Percentiles rank a stretch among this genome's conserved stretches.
Conservation (phyloP, 2,797 vertebrate species). For the Falco columbarius region DNA sequence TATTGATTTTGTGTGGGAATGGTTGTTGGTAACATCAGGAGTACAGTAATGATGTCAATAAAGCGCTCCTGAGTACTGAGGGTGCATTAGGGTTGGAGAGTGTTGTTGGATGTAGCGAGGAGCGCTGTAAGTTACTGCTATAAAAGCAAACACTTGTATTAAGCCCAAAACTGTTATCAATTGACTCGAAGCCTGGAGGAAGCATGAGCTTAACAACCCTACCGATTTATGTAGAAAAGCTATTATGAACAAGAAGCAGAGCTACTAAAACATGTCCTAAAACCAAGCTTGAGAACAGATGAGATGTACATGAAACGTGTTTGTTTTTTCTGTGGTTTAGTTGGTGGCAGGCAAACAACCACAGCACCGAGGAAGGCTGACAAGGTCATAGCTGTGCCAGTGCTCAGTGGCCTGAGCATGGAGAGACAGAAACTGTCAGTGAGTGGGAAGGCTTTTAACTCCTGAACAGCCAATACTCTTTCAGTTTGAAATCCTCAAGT, state of each 20-base stretch:
- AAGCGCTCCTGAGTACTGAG: background rate
- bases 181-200: background rate
- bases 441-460: background rate
- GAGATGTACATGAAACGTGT: background rate
- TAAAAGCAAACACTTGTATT: background rate
- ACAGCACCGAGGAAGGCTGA: background rate
- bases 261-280: background rate
- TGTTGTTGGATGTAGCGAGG: background rate
- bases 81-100: background rate
- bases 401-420: background rate
- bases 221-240: background rate
- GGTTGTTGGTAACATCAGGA: background rate
- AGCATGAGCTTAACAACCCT: background rate
- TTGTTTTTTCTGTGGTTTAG: background rate
- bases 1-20: background rate
- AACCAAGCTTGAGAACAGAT: background rate
- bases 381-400: background rate
- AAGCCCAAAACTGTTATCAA: background rate
- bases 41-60: background rate
- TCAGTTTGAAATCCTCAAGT: background rate
- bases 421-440: background rate
- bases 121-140: background rate
- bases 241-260: background rate
- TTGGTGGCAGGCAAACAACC: background rate
- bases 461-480: background rate